phyloP scores from a whole-genome alignment of 2,888 invertebrate species.

The Eurois occulta region DNA sequence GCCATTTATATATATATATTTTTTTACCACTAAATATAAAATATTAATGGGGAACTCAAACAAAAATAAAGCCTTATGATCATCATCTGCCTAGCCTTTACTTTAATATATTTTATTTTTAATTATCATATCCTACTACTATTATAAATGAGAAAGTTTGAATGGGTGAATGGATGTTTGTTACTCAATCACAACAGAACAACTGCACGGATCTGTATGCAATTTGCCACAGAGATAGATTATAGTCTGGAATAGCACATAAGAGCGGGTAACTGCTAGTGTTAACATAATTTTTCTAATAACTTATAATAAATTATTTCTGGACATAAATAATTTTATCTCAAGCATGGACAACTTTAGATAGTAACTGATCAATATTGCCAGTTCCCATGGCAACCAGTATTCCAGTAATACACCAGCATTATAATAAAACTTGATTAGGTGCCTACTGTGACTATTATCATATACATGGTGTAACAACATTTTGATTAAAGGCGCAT shows the following conservation, averaged over 20 bases:
- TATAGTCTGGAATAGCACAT: too few species aligned
- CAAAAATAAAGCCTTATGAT: background rate
- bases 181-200: too few species aligned
- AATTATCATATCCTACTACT: too few species aligned
- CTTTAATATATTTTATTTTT: too few species aligned
- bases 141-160: too few species aligned
- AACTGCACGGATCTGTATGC: too few species aligned
- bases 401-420: slow-evolving; percentile 47
- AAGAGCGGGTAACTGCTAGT: background rate
- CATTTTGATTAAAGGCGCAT: background rate
- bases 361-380: slow-evolving; percentile 45
- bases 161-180: too few species aligned
- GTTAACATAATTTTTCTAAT: background rate
- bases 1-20: background rate
- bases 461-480: slow-evolving; percentile 60
- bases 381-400: slow-evolving; percentile 59
- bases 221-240: too few species aligned
- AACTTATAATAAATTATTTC: slow-evolving; percentile 5
- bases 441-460: slow-evolving; percentile 58
- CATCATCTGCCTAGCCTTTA: too few species aligned
- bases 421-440: slow-evolving; percentile 71
- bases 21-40: background rate
- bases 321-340: slow-evolving; percentile 32
- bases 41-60: background rate
- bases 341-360: slow-evolving; percentile 12